Percentiles rank a stretch among this genome's conserved stretches.
Conservation (phyloP, 1,140 invertebrate species). For the Oedothorax gibbosus region DNA sequence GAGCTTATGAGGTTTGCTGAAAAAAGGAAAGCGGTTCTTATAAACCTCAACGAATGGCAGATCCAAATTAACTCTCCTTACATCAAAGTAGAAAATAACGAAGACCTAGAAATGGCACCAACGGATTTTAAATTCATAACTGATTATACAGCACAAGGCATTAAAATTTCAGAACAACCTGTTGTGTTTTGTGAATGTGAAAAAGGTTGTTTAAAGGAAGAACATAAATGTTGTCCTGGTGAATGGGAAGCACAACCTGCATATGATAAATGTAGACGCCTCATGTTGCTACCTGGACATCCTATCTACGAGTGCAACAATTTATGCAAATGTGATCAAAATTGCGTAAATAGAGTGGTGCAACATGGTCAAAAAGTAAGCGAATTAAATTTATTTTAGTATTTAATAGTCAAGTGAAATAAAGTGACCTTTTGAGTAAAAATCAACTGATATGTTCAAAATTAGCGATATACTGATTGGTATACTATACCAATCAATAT, state of each 20-base stretch:
- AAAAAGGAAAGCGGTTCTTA: constrained; percentile 73
- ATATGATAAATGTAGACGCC: constrained; percentile 75
- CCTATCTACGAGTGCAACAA: constrained; percentile 95
- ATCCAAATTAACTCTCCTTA: constrained; percentile 70
- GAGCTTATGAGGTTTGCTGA: constrained; percentile 16
- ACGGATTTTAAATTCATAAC: constrained; percentile 86
- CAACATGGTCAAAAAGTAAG: constrained; percentile 77
- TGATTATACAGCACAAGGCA: constrained; percentile 76
- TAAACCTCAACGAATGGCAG: constrained; percentile 78
- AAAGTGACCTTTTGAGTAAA: too few relatives aligned
- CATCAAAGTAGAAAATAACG: constrained; percentile 81
- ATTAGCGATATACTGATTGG: too few relatives aligned
- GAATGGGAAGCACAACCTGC: constrained; percentile 75
- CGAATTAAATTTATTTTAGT: too few relatives aligned
- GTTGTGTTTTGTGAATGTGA: constrained; percentile 86
- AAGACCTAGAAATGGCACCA: constrained; percentile 86
- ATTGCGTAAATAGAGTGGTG: constrained; percentile 88
- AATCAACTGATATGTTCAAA: too few relatives aligned
- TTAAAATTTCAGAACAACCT: constrained; percentile 81
- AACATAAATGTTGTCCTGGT: constrained; percentile 68
- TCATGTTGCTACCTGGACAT: constrained; percentile 79
- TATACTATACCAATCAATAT: too few relatives aligned
- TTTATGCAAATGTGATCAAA: constrained; percentile 79
- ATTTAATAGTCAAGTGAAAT: too few relatives aligned
- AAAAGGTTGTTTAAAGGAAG: constrained; percentile 68